Conservation (phyloP, 1,140 invertebrate species). For the Brachionus manjavacas region DNA sequence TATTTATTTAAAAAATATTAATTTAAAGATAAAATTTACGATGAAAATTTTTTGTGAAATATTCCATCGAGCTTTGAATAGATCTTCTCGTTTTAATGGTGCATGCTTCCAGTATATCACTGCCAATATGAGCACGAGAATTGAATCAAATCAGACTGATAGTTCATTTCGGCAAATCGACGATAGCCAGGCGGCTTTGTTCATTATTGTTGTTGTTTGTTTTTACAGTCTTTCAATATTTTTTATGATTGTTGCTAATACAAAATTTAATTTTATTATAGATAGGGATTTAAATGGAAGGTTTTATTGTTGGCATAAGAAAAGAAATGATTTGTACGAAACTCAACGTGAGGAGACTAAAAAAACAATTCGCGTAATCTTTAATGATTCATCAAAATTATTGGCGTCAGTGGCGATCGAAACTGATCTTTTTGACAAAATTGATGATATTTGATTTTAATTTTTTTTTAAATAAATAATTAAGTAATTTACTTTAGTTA, state of each 20-base stretch:
- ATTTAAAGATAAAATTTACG: not conserved
- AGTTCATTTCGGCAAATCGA: not conserved
- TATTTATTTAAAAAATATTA: not conserved
- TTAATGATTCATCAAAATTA: slow-evolving; percentile 25
- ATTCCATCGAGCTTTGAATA: slow-evolving; percentile 6
- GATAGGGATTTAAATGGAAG: not conserved
- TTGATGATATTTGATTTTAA: not conserved
- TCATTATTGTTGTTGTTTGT: slow-evolving; percentile 22
- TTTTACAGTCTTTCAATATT: slow-evolving; percentile 39
- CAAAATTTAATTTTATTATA: slow-evolving; percentile 14
- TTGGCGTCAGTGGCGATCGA: not conserved
- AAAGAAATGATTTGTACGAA: slow-evolving; percentile 26
- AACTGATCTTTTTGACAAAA: not conserved
- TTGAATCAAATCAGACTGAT: not conserved
- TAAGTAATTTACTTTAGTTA: not conserved
- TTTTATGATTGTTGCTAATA: not conserved
- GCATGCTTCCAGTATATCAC: not conserved
- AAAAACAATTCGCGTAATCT: slow-evolving; percentile 26
- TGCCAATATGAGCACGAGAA: not conserved
- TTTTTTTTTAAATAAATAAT: not conserved
- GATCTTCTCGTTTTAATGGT: not conserved
- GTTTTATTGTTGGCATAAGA: not conserved
- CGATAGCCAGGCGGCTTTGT: not conserved
- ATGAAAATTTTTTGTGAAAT: slow-evolving; percentile 32
- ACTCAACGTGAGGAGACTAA: slow-evolving; percentile 29